Evolutionary conservation across 1,140 invertebrate genomes (phyloP).

Genomic region (Arctopsyche grandis): DNA sequence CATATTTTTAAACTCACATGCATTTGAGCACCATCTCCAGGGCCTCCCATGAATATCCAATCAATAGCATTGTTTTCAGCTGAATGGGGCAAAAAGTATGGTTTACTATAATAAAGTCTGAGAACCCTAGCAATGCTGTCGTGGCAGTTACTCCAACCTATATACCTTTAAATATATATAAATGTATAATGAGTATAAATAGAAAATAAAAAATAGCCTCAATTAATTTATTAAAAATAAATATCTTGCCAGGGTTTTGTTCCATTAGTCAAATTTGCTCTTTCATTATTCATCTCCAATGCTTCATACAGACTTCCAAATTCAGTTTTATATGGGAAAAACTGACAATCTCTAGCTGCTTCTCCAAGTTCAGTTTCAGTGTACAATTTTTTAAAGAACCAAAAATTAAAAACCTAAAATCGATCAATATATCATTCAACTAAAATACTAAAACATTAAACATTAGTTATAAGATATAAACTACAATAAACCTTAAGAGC

Average conservation of each 20-base stretch:
- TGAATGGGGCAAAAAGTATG: constrained; percentile 87
- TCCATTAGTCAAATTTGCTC: constrained; percentile 73
- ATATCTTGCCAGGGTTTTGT: constrained; percentile 77
- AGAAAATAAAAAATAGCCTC: background rate
- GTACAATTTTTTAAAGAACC: constrained; percentile 85
- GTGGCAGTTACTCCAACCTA: constrained; percentile 95
- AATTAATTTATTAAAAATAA: constrained; percentile 11
- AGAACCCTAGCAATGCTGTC: constrained; percentile 78
- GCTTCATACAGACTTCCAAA: constrained; percentile 80
- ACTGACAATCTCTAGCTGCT: constrained; percentile 79
- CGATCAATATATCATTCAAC: constrained; percentile 13
- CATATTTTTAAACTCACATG: constrained; percentile 75
- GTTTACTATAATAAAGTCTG: constrained; percentile 81
- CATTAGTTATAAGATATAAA: background rate
- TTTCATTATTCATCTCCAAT: constrained; percentile 77
- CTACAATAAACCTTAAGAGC: constrained; percentile 67
- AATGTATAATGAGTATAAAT: background rate
- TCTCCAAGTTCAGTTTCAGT: constrained; percentile 65
- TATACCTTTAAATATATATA: constrained; percentile 74
- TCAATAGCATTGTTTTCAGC: constrained; percentile 88
- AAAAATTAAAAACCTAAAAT: constrained; percentile 72
- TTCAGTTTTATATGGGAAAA: constrained; percentile 91
- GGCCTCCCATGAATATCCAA: constrained; percentile 97
- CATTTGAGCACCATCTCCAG: constrained; percentile 92
- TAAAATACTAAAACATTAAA: background rate